These are phyloP conservation scores for Hesperia comma DNA, from an alignment of 2,888 invertebrate genomes.

Conservation along the genomic window DNA sequence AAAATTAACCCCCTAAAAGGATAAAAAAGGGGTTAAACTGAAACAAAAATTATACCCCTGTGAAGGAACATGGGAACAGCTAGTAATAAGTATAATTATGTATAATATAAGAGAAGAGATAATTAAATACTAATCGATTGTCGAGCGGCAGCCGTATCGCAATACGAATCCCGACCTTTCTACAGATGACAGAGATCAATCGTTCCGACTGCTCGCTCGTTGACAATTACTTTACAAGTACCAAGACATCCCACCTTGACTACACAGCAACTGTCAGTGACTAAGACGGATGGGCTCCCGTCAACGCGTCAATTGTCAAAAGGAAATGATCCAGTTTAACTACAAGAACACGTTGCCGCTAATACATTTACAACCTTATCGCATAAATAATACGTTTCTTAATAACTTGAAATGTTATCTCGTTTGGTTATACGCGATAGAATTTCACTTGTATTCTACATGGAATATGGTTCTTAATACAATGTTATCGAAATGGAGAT, in stretches of 20 bases:
- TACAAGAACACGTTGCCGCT: constrained; percentile 1
- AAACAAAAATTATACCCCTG: too few species aligned
- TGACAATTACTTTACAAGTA: constrained; percentile 14
- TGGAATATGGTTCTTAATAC: neutral
- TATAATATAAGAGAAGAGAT: too few species aligned
- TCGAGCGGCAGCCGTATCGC: neutral
- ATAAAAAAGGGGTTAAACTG: too few species aligned
- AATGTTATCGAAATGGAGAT: neutral
- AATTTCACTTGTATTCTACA: neutral
- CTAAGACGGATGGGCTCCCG: constrained; percentile 61
- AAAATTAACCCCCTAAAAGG: too few species aligned
- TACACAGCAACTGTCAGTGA: constrained; percentile 42
- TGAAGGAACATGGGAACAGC: too few species aligned
- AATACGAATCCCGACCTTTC: constrained; percentile 6
- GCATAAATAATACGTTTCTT: constrained; percentile 10
- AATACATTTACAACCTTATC: constrained; percentile 16
- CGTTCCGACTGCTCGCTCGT: constrained; percentile 1
- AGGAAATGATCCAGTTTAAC: constrained; percentile 61
- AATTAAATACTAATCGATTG: neutral
- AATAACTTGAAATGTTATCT: neutral
- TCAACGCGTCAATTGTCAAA: constrained; percentile 64
- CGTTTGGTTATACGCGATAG: neutral
- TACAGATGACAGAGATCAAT: constrained; percentile 10
- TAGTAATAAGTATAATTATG: too few species aligned
- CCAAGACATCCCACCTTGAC: constrained; percentile 21